Percentiles rank a stretch among this genome's conserved stretches.
Evolutionary conservation across 2,888 invertebrate species (phyloP).

Genomic region (Hypomecis punctinalis): DNA sequence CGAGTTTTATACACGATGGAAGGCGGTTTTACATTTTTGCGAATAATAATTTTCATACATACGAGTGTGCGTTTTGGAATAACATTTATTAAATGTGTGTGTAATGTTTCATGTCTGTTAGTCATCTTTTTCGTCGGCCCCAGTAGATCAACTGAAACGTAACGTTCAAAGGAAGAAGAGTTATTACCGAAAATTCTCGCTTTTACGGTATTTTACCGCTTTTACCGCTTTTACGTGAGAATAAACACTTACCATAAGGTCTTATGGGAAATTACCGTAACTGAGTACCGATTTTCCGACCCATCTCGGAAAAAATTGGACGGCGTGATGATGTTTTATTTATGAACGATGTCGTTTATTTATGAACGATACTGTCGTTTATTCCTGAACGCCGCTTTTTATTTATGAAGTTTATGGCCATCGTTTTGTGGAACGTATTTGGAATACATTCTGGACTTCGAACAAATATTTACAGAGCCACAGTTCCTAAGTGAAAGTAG

Average conservation of each 20-base stretch:
- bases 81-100: too few relatives aligned
- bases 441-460: too few relatives aligned
- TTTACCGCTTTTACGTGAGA: constrained; percentile 24
- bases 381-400: background rate
- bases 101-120: too few relatives aligned
- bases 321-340: constrained; percentile 30
- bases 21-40: too few relatives aligned
- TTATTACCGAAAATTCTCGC: constrained; percentile 11
- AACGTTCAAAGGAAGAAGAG: background rate
- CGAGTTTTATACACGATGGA: too few relatives aligned
- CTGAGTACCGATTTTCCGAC: constrained; percentile 30
- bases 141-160: too few relatives aligned
- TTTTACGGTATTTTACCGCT: constrained; percentile 21
- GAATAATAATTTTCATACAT: too few relatives aligned
- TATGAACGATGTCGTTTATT: constrained; percentile 14
- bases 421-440: background rate
- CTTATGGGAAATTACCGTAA: constrained; percentile 42
- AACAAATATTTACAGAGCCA: too few relatives aligned
- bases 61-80: too few relatives aligned
- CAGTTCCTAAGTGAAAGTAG: too few relatives aligned
- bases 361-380: constrained; percentile 1
- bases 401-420: background rate
- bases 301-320: constrained; percentile 32
- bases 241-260: constrained; percentile 32
- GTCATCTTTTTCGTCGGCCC: background rate